Percentiles rank a stretch among this genome's conserved stretches.
phyloP scores from a whole-genome alignment of 2,113 vertebrate genomes.

The Chamaetylas fuelleborni region DNA sequence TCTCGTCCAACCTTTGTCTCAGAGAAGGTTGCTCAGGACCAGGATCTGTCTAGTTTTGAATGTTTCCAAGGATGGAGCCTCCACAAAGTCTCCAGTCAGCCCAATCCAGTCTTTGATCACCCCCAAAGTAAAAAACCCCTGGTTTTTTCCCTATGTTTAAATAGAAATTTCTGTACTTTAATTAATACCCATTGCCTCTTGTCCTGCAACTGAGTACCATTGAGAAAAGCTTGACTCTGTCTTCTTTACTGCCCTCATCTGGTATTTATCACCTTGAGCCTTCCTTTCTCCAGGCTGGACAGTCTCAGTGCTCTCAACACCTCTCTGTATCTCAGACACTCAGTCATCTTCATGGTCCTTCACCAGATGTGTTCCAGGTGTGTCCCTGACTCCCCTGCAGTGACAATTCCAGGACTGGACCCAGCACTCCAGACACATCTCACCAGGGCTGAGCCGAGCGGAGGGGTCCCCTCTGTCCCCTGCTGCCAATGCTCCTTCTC shows the following conservation, averaged over 20 bases:
- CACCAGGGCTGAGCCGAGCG: not conserved
- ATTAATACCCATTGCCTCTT: not conserved
- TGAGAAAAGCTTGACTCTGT: not conserved
- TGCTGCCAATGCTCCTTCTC: not conserved
- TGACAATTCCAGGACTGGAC: not conserved
- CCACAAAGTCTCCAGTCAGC: not conserved
- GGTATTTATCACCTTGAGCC: not conserved
- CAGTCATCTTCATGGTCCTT: fast-evolving
- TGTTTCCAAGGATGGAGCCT: not conserved
- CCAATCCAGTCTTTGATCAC: not conserved
- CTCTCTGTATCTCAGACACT: not conserved
- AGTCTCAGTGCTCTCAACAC: not conserved
- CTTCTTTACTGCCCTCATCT: not conserved
- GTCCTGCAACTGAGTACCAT: not conserved
- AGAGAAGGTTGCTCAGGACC: not conserved
- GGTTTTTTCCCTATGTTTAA: not conserved
- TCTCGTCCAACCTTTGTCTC: not conserved
- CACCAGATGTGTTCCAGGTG: not conserved
- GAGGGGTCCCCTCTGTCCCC: not conserved
- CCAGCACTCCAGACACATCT: not conserved
- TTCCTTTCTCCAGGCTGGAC: not conserved
- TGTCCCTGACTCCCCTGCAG: not conserved
- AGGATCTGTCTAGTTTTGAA: not conserved
- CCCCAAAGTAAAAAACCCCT: not conserved
- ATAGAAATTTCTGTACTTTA: not conserved